These are phyloP conservation scores for Nycteola revayana DNA, from an alignment of 2,888 invertebrate species.

Conservation along the genomic window DNA sequence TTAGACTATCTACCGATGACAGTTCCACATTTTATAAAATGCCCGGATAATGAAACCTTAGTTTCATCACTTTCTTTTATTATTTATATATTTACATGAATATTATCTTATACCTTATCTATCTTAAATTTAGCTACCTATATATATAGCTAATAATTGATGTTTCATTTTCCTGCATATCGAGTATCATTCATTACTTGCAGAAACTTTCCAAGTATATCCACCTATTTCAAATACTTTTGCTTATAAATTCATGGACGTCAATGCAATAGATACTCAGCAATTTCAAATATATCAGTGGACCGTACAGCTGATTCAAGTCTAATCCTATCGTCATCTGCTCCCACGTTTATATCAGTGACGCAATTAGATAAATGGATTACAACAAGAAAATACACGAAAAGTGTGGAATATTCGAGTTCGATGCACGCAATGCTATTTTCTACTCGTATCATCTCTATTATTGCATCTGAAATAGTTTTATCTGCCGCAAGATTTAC, in stretches of 20 bases:
- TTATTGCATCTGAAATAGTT: slow-evolving; percentile 21
- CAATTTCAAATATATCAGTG: slow-evolving; percentile 24
- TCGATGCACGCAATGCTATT: slow-evolving; percentile 36
- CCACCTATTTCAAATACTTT: too few species aligned
- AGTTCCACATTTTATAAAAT: too few species aligned
- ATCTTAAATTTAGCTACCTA: too few species aligned
- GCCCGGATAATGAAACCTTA: too few species aligned
- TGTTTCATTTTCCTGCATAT: too few species aligned
- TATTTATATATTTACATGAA: too few species aligned
- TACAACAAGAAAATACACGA: slow-evolving; percentile 16
- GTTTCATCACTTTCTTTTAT: too few species aligned
- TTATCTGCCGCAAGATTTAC: slow-evolving; percentile 20
- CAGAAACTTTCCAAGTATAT: too few species aligned
- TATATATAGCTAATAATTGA: too few species aligned
- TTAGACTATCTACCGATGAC: too few species aligned
- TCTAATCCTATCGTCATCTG: slow-evolving; percentile 34
- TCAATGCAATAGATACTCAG: slow-evolving; percentile 12
- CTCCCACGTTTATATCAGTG: slow-evolving; percentile 34
- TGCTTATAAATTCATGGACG: slow-evolving; percentile 20
- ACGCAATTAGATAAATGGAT: slow-evolving; percentile 37
- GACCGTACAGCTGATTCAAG: slow-evolving; percentile 39
- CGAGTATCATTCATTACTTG: too few species aligned
- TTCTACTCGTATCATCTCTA: slow-evolving; percentile 22
- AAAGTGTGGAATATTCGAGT: slow-evolving; percentile 43
- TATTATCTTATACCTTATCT: too few species aligned